These are phyloP conservation scores for Propsilocerus akamusi DNA, from an alignment of 1,140 invertebrate species.

Conservation along the genomic window DNA sequence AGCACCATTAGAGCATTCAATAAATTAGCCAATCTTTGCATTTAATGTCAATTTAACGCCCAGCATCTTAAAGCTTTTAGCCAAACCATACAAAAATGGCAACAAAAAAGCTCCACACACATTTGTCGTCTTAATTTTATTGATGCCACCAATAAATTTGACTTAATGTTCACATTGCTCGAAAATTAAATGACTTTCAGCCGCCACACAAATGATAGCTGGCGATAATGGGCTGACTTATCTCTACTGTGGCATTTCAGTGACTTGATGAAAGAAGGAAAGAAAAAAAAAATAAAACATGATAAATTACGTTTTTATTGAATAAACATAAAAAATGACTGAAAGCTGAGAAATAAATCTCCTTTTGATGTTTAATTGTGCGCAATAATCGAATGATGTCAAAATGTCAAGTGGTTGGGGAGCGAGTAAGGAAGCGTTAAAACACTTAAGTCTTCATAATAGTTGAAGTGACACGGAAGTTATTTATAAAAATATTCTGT, in stretches of 20 bases:
- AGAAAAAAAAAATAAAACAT: background rate
- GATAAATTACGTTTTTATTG: background rate
- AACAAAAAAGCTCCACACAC: too few relatives aligned
- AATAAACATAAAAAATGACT: conserved; percentile 2
- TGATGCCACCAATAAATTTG: background rate
- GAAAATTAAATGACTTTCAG: conserved; percentile 1
- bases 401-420: background rate
- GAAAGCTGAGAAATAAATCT: background rate
- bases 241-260: background rate
- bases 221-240: background rate
- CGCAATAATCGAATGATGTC: conserved; percentile 1
- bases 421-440: background rate
- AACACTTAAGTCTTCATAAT: too few relatives aligned
- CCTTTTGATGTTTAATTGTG: conserved; percentile 1
- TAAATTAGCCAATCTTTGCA: too few relatives aligned
- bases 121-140: conserved; percentile 3
- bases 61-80: too few relatives aligned
- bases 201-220: background rate
- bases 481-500: too few relatives aligned
- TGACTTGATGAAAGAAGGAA: background rate
- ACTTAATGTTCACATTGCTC: background rate
- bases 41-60: too few relatives aligned
- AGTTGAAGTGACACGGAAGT: too few relatives aligned
- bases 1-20: too few relatives aligned
- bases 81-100: too few relatives aligned